Evolutionary conservation across 2,888 invertebrate genomes (phyloP), one percentile per base, ranked within the genome.

Genomic region (Vanessa cardui): DNA sequence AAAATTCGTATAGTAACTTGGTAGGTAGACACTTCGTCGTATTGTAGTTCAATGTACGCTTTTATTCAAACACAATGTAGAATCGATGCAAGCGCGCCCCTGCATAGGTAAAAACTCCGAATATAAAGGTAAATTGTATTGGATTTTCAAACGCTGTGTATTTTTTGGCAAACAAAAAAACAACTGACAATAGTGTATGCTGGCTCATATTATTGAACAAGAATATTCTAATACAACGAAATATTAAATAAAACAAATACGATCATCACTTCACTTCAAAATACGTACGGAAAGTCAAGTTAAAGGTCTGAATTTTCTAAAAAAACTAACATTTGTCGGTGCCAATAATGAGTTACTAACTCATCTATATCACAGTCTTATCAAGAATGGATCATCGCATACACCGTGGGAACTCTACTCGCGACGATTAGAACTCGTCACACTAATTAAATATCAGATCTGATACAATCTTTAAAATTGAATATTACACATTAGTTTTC

Each of bases 41-140:
- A 45, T 59, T 58, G 52, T 63, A 52, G 67, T 68, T 68, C 63
- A 68, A 63, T 63, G 67, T 54, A 68, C 67, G 63, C 58, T 68
- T 68, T 68, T 68, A 68, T 59, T 58, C 59, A 47, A 59, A 63
- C 20, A 54, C 52, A 58, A 68, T 68, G 67, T 68, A 59, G 63
- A 68, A 68, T 68, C 67, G 67, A 68, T 68, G 54, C 67, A 68
- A 63, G 59, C 59, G 67, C 63, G 63, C 59, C 62, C 52, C 59
- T 67, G 62, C 59, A 68, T 63, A 63, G 50, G 44, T 50, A 54
- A 63, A 54, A 68, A 68, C 59, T 46, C 20, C 45, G 62, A 63
- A 67, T 63, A 58, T 59, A 63, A 52, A 67, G 58, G 52, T 50
- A 59, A 54, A 68, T 59, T 63, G 62, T 59, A 63, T 68, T 68